Evolutionary conservation across 2,113 vertebrate species (phyloP).

Genomic region (Prionailurus bengalensis): DNA sequence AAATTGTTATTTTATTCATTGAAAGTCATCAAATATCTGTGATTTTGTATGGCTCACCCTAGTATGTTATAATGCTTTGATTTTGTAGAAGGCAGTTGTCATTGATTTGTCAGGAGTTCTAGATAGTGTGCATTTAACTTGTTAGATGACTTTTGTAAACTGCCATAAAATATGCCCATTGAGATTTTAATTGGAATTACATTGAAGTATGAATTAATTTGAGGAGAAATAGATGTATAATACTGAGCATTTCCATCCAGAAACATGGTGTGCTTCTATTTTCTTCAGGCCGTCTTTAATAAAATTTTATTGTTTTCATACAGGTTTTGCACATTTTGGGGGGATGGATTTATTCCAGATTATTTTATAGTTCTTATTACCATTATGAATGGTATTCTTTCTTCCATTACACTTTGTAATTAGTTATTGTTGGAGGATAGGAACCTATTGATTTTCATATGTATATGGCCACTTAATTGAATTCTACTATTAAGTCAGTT

Average conservation of each 20-base stretch:
- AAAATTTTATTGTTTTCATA: slow-evolving; percentile 35
- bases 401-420: slow-evolving; percentile 1
- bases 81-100: slow-evolving; percentile 11
- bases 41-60: background rate
- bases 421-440: slow-evolving; percentile 14
- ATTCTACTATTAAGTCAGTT: background rate
- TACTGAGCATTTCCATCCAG: background rate
- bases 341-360: background rate
- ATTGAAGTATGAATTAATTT: slow-evolving; percentile 49
- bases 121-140: slow-evolving; percentile 8
- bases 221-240: slow-evolving; percentile 11
- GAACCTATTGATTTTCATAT: slow-evolving; percentile 28
- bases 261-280: background rate
- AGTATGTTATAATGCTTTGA: background rate
- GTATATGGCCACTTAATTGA: background rate
- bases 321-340: slow-evolving; percentile 6
- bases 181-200: slow-evolving; percentile 32
- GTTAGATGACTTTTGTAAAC: slow-evolving; percentile 21
- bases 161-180: background rate
- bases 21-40: background rate
- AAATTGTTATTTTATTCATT: background rate
- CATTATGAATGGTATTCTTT: slow-evolving; percentile 14
- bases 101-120: background rate
- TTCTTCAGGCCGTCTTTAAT: slow-evolving; percentile 47
- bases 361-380: slow-evolving; percentile 15